Percentiles rank a stretch among this genome's conserved stretches.
These are phyloP conservation scores for Forficula auricularia DNA, from an alignment of 1,140 invertebrate genomes.

Conservation along the genomic window DNA sequence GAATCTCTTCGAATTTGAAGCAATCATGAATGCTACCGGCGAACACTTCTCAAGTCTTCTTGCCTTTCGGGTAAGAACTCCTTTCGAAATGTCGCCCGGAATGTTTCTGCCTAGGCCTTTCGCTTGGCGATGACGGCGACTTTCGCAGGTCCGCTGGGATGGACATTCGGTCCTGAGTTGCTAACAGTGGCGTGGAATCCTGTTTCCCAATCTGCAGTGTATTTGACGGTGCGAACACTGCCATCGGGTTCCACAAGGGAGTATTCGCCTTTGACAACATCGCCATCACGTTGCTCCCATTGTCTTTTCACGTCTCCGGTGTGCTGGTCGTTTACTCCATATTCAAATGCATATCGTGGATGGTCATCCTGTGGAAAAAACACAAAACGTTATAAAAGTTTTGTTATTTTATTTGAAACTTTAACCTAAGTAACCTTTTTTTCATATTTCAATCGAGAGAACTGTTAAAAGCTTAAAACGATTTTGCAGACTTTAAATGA, in stretches of 20 bases:
- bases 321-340: conserved; percentile 32
- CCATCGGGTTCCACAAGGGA: conserved; percentile 61
- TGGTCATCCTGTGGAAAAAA: conserved; percentile 23
- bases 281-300: conserved; percentile 40
- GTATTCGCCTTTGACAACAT: conserved; percentile 48
- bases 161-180: conserved; percentile 39
- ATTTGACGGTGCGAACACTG: conserved; percentile 54
- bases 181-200: conserved; percentile 58
- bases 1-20: too few species aligned
- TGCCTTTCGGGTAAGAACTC: too few species aligned
- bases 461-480: background rate
- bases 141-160: conserved; percentile 5
- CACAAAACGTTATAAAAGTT: background rate
- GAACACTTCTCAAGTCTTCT: too few species aligned
- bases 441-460: background rate
- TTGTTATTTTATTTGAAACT: conserved; percentile 11
- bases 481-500: too few species aligned
- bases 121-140: too few species aligned
- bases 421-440: background rate
- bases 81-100: too few species aligned
- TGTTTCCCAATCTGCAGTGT: conserved; percentile 57
- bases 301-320: conserved; percentile 45
- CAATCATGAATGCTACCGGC: too few species aligned
- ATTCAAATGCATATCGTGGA: conserved; percentile 32
- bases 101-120: too few species aligned